These are phyloP conservation scores for Malurus alboscapulatus DNA, from an alignment of 2,113 vertebrate genomes.

Conservation along the genomic window DNA sequence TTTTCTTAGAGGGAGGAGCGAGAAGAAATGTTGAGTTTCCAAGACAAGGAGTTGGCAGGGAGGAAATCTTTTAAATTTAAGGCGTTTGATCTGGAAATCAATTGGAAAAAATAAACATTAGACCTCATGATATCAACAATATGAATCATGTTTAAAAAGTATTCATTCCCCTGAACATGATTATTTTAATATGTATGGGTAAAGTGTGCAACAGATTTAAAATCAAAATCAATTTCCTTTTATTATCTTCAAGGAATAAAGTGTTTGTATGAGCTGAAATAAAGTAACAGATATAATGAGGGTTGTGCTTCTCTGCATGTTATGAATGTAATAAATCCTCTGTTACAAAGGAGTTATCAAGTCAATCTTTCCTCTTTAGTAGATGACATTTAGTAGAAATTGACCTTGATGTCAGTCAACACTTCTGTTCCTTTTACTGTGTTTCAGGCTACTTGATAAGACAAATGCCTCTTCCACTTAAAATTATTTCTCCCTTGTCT, in stretches of 20 bases:
- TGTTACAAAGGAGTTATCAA: not conserved
- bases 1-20: not conserved
- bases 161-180: not conserved
- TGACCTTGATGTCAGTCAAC: not conserved
- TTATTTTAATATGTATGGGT: not conserved
- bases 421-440: not conserved
- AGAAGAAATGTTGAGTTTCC: not conserved
- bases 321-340: not conserved
- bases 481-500: not conserved
- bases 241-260: not conserved
- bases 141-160: not conserved
- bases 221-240: constrained; percentile 1
- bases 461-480: not conserved
- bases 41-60: not conserved
- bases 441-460: not conserved
- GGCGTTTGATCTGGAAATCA: not conserved
- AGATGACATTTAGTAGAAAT: not conserved
- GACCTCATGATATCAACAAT: not conserved
- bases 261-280: not conserved
- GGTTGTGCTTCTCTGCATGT: not conserved
- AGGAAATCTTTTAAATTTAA: not conserved
- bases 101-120: not conserved
- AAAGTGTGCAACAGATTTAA: not conserved
- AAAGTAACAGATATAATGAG: not conserved
- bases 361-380: not conserved